Evolutionary conservation across 2,113 vertebrate genomes (phyloP).

Genomic region (Hippocampus comes): DNA sequence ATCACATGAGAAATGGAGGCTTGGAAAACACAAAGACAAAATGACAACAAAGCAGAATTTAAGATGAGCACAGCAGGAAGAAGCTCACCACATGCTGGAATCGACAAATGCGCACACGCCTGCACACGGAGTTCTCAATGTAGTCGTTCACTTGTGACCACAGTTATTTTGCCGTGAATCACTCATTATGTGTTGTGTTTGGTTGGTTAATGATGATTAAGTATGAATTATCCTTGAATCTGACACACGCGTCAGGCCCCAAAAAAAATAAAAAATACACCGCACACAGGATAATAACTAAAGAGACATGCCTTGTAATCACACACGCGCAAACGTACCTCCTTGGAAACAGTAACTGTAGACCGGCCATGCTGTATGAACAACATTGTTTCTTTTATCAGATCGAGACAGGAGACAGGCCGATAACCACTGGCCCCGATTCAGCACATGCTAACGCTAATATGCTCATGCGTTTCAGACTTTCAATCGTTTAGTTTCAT

Average conservation of each 20-base stretch:
- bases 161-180: neutral
- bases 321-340: constrained; percentile 61
- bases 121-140: neutral
- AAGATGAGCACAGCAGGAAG: neutral
- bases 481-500: too few relatives aligned
- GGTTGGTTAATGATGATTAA: neutral
- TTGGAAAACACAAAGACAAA: neutral
- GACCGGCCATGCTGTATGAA: constrained; percentile 68
- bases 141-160: neutral
- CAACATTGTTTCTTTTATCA: constrained; percentile 18
- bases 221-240: neutral
- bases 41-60: neutral
- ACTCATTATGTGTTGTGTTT: neutral
- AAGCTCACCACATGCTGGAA: neutral
- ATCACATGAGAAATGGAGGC: neutral
- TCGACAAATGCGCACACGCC: neutral
- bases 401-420: neutral
- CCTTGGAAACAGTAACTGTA: constrained; percentile 72
- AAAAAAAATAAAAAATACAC: neutral
- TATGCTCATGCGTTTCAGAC: too few relatives aligned
- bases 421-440: too few relatives aligned
- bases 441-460: too few relatives aligned
- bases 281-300: neutral
- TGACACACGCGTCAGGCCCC: neutral
- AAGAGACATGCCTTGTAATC: constrained; percentile 4